A percentile compares a stretch with the other conserved stretches of the same genome.
Conservation (phyloP, 2,797 vertebrate species). For the Aplochiton taeniatus region DNA sequence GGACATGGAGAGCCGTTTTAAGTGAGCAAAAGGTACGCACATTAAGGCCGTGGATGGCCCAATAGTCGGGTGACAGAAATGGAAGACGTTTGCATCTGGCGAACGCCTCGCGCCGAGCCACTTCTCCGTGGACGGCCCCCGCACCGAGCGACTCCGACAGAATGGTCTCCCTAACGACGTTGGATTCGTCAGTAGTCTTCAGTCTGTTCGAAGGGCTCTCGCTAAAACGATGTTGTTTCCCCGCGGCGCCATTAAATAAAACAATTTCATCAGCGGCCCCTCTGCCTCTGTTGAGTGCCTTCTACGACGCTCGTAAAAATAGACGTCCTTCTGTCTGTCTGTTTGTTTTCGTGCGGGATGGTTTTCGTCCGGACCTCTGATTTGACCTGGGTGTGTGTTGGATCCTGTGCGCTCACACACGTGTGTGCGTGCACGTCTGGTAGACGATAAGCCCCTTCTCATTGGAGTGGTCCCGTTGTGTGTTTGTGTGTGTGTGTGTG, state of each 20-base stretch:
- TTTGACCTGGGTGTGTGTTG: not conserved
- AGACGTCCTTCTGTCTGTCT: constrained; percentile 4
- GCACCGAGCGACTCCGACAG: no score
- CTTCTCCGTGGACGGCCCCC: no score
- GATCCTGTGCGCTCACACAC: not conserved
- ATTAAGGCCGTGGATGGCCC: constrained; percentile 32
- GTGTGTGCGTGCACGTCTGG: constrained; percentile 3
- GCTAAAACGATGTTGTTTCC: constrained; percentile 38
- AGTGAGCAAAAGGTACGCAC: constrained; percentile 21
- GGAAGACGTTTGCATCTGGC: constrained; percentile 30
- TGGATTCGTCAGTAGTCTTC: constrained; percentile 25
- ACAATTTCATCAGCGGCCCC: constrained; percentile 18
- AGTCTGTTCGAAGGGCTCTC: constrained; percentile 21
- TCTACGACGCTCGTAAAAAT: not conserved
- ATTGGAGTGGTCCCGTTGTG: constrained; percentile 8
- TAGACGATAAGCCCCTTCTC: constrained; percentile 27
- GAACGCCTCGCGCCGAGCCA: no score
- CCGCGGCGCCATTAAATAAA: constrained; percentile 12
- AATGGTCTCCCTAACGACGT: constrained; percentile 35
- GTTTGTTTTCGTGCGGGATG: constrained; percentile 6
- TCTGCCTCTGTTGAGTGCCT: constrained; percentile 24
- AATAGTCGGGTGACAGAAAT: constrained; percentile 35
- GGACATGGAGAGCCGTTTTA: constrained; percentile 26
- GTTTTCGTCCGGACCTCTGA: constrained; percentile 18
- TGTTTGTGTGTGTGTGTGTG: not conserved